phyloP scores from a whole-genome alignment of 2,797 vertebrate genomes.

The Tympanoctomys barrerae region DNA sequence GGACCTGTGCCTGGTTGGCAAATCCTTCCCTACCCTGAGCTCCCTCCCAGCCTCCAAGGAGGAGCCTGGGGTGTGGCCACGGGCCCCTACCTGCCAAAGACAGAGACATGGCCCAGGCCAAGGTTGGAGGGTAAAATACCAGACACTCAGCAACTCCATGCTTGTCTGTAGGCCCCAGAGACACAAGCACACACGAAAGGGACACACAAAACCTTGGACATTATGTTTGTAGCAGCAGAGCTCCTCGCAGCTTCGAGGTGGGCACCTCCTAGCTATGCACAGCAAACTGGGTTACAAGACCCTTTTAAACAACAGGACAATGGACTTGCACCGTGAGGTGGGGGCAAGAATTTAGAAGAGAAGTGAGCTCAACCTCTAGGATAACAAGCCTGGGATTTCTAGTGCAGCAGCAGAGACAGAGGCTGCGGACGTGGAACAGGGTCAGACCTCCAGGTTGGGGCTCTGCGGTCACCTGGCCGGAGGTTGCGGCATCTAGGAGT shows the following conservation, averaged over 20 bases:
- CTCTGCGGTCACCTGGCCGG: neutral
- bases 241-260: fast-evolving
- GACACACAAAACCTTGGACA: fast-evolving
- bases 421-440: fast-evolving
- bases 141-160: too few relatives aligned
- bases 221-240: fast-evolving
- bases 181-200: too few relatives aligned
- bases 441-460: neutral
- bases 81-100: fast-evolving
- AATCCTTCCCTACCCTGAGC: neutral
- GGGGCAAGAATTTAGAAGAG: fast-evolving
- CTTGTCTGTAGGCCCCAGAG: neutral
- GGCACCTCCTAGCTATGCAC: too few relatives aligned
- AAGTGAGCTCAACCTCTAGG: neutral
- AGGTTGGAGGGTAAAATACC: fast-evolving
- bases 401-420: neutral
- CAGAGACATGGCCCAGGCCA: fast-evolving
- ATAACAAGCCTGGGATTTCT: fast-evolving
- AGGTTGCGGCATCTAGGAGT: neutral
- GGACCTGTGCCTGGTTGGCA: neutral
- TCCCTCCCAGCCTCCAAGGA: neutral
- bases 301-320: neutral
- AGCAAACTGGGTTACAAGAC: fast-evolving
- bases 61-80: fast-evolving
- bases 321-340: fast-evolving